Percentiles rank a stretch among this genome's conserved stretches.
phyloP scores from a whole-genome alignment of 2,888 invertebrate genomes.

The Ochropleura leucogaster region DNA sequence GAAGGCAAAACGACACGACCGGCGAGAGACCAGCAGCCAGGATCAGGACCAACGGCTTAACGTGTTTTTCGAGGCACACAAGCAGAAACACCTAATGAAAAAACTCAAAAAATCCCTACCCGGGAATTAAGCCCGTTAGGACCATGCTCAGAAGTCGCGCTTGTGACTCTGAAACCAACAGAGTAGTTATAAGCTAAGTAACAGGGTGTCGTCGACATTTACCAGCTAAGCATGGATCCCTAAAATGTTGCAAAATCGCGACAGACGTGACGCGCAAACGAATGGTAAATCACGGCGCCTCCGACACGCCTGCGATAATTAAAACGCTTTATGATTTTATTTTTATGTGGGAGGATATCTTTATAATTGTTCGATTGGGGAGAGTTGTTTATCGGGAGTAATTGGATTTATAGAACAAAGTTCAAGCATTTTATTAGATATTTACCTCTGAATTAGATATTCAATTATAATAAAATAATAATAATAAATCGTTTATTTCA shows the following conservation, averaged over 20 bases:
- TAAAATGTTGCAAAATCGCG: slow-evolving; percentile 68
- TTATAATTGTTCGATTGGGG: slow-evolving; percentile 46
- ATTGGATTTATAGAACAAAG: slow-evolving; percentile 5
- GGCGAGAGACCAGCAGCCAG: too few relatives aligned
- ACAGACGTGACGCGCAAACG: slow-evolving; percentile 77
- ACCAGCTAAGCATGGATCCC: background rate
- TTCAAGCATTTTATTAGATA: background rate
- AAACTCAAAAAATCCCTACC: too few relatives aligned
- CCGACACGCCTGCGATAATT: slow-evolving; percentile 38
- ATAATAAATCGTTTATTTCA: too few relatives aligned
- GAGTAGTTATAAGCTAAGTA: background rate
- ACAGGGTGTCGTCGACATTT: background rate
- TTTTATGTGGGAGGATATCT: slow-evolving; percentile 39
- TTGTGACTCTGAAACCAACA: background rate
- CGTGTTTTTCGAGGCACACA: too few relatives aligned
- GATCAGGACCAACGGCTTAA: too few relatives aligned
- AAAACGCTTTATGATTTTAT: slow-evolving; percentile 58
- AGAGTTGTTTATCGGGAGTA: slow-evolving; percentile 23
- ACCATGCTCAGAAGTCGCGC: too few relatives aligned
- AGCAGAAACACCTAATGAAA: too few relatives aligned
- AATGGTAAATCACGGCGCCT: slow-evolving; percentile 70
- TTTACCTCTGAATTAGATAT: background rate
- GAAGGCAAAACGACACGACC: too few relatives aligned
- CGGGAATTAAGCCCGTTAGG: too few relatives aligned
- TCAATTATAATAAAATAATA: background rate